Percentiles rank a stretch among this genome's conserved stretches.
phyloP scores from a whole-genome alignment of 2,888 invertebrate species.

The Morpho achilles region DNA sequence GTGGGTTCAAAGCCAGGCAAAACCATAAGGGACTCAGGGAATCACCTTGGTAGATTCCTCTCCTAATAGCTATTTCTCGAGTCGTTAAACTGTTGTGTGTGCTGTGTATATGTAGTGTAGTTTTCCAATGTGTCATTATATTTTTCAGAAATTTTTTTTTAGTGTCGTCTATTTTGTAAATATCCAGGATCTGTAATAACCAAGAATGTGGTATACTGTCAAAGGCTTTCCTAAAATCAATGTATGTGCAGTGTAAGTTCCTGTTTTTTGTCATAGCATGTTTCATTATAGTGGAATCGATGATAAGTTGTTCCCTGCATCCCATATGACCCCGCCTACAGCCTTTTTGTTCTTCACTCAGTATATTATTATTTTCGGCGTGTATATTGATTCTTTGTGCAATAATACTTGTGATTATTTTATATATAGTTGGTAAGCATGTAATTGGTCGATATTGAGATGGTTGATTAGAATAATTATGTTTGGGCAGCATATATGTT shows the following conservation, averaged over 20 bases:
- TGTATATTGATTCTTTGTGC: conserved; percentile 16
- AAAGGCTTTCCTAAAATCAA: conserved; percentile 22
- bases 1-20: conserved; percentile 21
- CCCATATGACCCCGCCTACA: conserved; percentile 16
- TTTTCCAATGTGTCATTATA: too few relatives aligned
- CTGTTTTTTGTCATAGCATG: conserved; percentile 11
- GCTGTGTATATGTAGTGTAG: too few relatives aligned
- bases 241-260: conserved; percentile 20
- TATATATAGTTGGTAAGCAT: conserved; percentile 29
- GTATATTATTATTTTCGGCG: conserved; percentile 11
- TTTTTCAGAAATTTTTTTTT: conserved; percentile 1
- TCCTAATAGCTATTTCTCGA: conserved; percentile 3
- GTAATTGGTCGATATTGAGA: conserved; percentile 29
- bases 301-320: conserved; percentile 21
- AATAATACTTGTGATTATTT: conserved; percentile 23
- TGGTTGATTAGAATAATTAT: conserved; percentile 12
- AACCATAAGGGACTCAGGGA: conserved; percentile 23
- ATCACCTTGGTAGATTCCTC: conserved; percentile 11
- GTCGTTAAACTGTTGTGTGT: not conserved
- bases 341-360: conserved; percentile 21
- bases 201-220: conserved; percentile 21
- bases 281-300: conserved; percentile 16
- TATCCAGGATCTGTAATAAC: conserved; percentile 12
- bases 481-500: too few relatives aligned
- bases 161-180: conserved; percentile 12